These are phyloP conservation scores for Carassius gibelio DNA, from an alignment of 2,113 vertebrate species.

Conservation along the genomic window DNA sequence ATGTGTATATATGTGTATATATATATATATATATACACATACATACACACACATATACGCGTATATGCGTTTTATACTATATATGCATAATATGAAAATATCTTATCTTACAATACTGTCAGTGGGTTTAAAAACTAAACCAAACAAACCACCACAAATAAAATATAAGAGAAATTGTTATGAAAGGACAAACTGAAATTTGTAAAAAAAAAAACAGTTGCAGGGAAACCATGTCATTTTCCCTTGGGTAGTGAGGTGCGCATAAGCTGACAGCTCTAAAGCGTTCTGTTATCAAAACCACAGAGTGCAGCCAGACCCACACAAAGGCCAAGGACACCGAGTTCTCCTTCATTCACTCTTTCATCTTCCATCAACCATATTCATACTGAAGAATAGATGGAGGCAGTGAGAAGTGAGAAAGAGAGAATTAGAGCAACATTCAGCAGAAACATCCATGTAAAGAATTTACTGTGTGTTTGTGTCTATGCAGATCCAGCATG, in stretches of 20 bases:
- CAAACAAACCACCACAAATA: not conserved
- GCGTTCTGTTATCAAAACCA: conserved; percentile 13
- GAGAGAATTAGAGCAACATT: conserved; percentile 11
- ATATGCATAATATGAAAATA: no score
- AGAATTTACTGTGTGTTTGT: not conserved
- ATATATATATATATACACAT: no score
- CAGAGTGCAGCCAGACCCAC: conserved; percentile 17
- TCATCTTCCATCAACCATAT: conserved; percentile 30
- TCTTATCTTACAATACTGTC: not conserved
- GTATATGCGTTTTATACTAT: no score
- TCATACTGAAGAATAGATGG: not conserved
- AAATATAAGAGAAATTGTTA: not conserved
- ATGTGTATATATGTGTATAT: no score
- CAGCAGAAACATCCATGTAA: conserved; percentile 1
- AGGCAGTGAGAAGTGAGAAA: not conserved
- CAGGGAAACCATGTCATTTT: no score
- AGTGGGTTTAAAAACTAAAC: not conserved
- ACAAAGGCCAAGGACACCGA: conserved; percentile 38
- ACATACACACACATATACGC: no score
- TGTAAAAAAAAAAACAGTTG: not conserved
- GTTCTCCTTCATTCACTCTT: not conserved
- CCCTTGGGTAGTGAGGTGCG: not conserved
- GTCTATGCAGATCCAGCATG: not conserved
- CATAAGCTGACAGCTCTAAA: conserved; percentile 17
- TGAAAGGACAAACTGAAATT: not conserved